A percentile compares a stretch with the other conserved stretches of the same genome.
phyloP scores from a whole-genome alignment of 2,888 invertebrate genomes.

The Stramonita haemastoma region DNA sequence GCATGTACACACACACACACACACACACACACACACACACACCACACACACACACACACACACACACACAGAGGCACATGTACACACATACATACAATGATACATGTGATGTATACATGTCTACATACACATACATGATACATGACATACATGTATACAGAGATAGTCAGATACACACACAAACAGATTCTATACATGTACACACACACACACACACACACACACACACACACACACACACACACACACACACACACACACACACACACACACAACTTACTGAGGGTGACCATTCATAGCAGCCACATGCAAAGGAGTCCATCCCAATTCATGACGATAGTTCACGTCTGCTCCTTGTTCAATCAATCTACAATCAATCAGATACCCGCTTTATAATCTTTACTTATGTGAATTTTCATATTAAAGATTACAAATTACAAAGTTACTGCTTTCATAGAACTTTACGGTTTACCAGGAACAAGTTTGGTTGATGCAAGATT shows the following conservation, averaged over 20 bases:
- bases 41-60: too few relatives aligned
- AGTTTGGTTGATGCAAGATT: too few relatives aligned
- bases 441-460: too few relatives aligned
- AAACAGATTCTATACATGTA: not conserved
- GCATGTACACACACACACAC: too few relatives aligned
- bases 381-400: not conserved
- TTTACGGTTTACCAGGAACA: too few relatives aligned
- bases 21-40: too few relatives aligned
- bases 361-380: conserved; percentile 41
- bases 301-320: conserved; percentile 92
- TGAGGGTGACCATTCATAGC: conserved; percentile 85
- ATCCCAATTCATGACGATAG: conserved; percentile 86
- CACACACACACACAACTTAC: conserved; percentile 55
- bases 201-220: not conserved
- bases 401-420: too few relatives aligned
- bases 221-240: too few relatives aligned
- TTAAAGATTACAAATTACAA: too few relatives aligned
- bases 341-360: conserved; percentile 80
- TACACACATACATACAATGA: not conserved
- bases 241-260: too few relatives aligned
- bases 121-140: not conserved
- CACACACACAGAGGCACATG: not conserved
- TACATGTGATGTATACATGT: not conserved
- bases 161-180: not conserved
- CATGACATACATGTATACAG: too few relatives aligned